A percentile compares a stretch with the other conserved stretches of the same genome.
These are phyloP conservation scores for Crypturellus undulatus DNA, from an alignment of 2,113 vertebrate species.

Conservation along the genomic window DNA sequence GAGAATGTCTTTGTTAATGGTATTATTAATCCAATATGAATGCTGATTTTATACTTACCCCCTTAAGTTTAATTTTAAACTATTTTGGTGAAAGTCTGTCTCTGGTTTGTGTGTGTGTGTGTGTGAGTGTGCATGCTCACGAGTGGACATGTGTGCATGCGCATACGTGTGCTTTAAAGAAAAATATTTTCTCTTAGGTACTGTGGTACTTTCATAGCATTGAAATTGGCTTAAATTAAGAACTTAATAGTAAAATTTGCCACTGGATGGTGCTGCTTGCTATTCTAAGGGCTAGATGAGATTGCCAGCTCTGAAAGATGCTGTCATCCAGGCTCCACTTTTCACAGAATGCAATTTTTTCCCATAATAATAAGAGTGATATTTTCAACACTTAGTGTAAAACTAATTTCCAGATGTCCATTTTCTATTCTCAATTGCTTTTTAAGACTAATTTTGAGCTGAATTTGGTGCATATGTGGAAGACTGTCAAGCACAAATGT, in stretches of 20 bases:
- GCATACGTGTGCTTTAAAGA: not conserved
- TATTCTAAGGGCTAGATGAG: not conserved
- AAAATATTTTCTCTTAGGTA: not conserved
- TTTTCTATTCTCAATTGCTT: not conserved
- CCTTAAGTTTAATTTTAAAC: not conserved
- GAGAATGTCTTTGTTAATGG: not conserved
- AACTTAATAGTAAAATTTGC: not conserved
- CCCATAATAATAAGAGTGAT: not conserved
- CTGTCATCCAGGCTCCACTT: not conserved
- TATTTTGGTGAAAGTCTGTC: not conserved
- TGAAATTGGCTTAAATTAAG: not conserved
- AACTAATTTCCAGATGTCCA: not conserved
- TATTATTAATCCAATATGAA: not conserved
- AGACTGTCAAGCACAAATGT: not conserved
- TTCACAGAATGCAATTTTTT: not conserved
- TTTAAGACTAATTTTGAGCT: conserved; percentile 17
- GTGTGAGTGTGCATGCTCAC: not conserved
- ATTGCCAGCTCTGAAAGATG: not conserved
- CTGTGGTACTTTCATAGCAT: not conserved
- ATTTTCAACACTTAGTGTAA: not conserved
- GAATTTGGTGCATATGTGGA: not conserved
- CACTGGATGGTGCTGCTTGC: conserved; percentile 69
- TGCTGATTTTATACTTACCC: not conserved
- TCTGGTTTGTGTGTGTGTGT: not conserved
- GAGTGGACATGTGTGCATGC: not conserved